Percentiles rank a stretch among this genome's conserved stretches.
Conservation (phyloP, 1,140 invertebrate species). For the Argopecten irradians region DNA sequence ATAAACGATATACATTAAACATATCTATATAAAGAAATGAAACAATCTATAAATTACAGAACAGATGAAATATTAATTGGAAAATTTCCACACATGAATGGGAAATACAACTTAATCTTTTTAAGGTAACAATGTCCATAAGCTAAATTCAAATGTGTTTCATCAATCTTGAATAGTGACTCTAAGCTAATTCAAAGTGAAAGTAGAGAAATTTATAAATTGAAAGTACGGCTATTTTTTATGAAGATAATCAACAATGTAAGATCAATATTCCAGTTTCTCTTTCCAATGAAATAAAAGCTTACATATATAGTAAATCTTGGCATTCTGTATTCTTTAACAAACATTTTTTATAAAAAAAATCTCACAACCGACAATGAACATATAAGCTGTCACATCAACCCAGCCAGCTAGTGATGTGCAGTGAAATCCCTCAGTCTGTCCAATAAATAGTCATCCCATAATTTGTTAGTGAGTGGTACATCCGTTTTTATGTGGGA, state of each 20-base stretch:
- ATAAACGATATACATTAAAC: background rate
- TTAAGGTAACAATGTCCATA: background rate
- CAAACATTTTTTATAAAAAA: background rate
- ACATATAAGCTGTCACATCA: background rate
- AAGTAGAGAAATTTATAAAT: background rate
- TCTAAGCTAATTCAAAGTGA: background rate
- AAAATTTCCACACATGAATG: background rate
- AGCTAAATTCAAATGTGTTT: background rate
- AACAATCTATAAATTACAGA: background rate
- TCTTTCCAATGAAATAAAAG: background rate
- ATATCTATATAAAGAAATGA: background rate
- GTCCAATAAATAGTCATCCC: background rate
- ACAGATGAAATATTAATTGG: background rate
- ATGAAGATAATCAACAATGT: background rate
- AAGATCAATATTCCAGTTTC: background rate
- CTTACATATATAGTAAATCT: background rate
- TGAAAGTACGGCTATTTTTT: too few species aligned
- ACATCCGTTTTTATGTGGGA: constrained; percentile 16
- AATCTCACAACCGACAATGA: background rate
- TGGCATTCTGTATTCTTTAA: constrained; percentile 7
- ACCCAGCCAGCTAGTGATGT: background rate
- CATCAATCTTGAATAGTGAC: background rate
- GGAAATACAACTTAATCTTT: too few species aligned
- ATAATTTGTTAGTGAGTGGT: background rate
- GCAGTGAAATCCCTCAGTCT: background rate